Base-by-base conservation (phyloP, 2,888 invertebrate genomes). In the Stramonita haemastoma region DNA sequence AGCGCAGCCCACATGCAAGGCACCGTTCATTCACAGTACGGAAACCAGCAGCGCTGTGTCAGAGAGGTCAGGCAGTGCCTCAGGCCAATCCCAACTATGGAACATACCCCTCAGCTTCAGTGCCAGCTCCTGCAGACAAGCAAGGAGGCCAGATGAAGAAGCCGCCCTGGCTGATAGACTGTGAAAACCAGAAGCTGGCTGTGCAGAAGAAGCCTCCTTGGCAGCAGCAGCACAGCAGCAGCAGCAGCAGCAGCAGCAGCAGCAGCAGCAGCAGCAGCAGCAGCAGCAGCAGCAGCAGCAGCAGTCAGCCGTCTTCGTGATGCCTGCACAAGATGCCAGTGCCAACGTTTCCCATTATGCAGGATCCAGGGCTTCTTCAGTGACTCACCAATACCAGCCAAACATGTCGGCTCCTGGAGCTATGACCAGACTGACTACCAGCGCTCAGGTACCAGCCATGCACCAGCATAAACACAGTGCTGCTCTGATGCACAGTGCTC, bases 161-260 rank as follows among this genome's bases (percentile, higher is more conserved):
- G 34, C 86, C 86, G 1, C 86, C 86, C 0, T 86, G 86, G 86
- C 57, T 66, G 66, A 29, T 29, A 26, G 86, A 86, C 60, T 32
- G 34, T 22, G 66, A 86, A 19, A 66, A 57, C 32, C 86, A 86
- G 86, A 17, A 66, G 5, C 8, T 60, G 66, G 32, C 57, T 17
- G 29, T 57, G 6, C 84, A 85, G 84, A 85, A 85, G 57, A 29
- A 36, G 22, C 86, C 60, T 29, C 60, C 86, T 19, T 86, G 86
- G 86, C 34, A 56, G 57, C 86, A 86, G 34, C 60, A 46, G 46
- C n/a, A n/a, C 46, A 46, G 46, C n/a, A 19, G 6, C 19, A 34
- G 32, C 6, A 60, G 34, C 32, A n/a, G 34, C 60, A 46, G 46
- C 46, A 46, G 46, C n/a, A 19, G 6, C 19, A 34, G 32, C 6